Conservation (phyloP, 2,113 vertebrate genomes). For the Coreoperca whiteheadi region DNA sequence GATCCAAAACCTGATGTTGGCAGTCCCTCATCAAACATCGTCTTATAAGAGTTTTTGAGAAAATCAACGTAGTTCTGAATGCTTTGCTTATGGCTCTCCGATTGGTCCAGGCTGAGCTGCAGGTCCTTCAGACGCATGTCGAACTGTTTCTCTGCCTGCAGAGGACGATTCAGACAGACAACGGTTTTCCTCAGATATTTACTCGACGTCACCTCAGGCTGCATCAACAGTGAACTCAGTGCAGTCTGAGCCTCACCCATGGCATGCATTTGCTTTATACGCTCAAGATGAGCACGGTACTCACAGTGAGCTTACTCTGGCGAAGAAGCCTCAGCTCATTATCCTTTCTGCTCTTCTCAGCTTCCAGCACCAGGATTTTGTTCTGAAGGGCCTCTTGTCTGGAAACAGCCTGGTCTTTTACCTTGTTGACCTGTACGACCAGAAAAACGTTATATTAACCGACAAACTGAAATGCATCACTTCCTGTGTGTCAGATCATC, state of each 20-base stretch:
- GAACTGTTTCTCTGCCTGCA: conserved; percentile 85
- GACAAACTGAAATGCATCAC: not conserved
- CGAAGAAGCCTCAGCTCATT: conserved; percentile 85
- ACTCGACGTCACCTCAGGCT: not conserved
- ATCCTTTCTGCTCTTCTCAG: conserved; percentile 83
- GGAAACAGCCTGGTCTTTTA: conserved; percentile 80
- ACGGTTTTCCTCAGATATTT: not conserved
- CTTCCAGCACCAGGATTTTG: conserved; percentile 87
- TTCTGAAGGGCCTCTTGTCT: conserved; percentile 84
- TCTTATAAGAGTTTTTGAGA: conserved; percentile 88
- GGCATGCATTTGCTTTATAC: not conserved
- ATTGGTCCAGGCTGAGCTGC: conserved; percentile 89
- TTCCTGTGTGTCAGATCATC: not conserved
- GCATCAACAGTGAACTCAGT: not conserved
- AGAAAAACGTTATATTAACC: conserved; percentile 29
- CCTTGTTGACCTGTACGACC: conserved; percentile 84
- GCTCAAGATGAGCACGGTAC: conserved; percentile 5
- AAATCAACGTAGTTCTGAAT: conserved; percentile 91
- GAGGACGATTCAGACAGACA: conserved; percentile 34
- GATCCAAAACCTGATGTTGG: conserved; percentile 59
- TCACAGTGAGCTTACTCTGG: conserved; percentile 76
- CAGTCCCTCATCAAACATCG: conserved; percentile 87
- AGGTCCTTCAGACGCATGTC: conserved; percentile 88
- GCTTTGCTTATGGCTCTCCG: conserved; percentile 89
- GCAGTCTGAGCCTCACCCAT: not conserved